Evolutionary conservation across 2,797 vertebrate genomes (phyloP), one percentile per base, ranked within the genome.

Genomic region (Pseudochirops cupreus): DNA sequence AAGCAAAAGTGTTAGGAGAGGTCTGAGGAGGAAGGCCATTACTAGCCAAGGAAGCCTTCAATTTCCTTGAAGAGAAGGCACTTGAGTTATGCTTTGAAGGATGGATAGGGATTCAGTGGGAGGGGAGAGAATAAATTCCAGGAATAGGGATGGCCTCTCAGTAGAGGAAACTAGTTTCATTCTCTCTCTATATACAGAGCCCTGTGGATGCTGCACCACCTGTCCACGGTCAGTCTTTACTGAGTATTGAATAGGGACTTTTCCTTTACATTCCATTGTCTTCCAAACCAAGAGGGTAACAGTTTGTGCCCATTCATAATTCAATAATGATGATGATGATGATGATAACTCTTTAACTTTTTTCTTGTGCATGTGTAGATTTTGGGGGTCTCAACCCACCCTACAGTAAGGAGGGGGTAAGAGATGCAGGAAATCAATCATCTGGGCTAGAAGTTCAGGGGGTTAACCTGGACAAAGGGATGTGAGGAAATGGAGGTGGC

Each of bases 221-320:
- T 52, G 57, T 50, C 54, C 54, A 57, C 56, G 29, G 14, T 9
- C 54, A 50, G 10, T 95, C 92, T 90, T 93, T 96, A 90, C 33
- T 58, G 59, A 91, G n/a, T 29, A 87, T 92, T 82, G 74, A 46
- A n/a, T 67, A 33, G 57, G 31, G 96, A 95, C 18, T 53, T 94
- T 18, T 52, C 11, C 28, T 96, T 94, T 92, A 50, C 1, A 29
- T 93, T 94, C 87, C 7, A 91, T 53, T 90, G 54, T 58, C 16
- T 16, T 62, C 91, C 91, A 28, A 91, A 94, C 55, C 95, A 94
- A 95, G 46, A 29, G 87, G 56, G 74, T 74, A 31, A 31, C n/a
- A 90, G 92, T 92, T 94, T 94, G 54, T 89, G 91, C 57, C 54
- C 95, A 39, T 92, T 58, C 57, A 54, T 16, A n/a, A 62, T 89